Evolutionary conservation across 2,888 invertebrate genomes (phyloP), one percentile per base, ranked within the genome.

Genomic region (Trissoscelio sp.): DNA sequence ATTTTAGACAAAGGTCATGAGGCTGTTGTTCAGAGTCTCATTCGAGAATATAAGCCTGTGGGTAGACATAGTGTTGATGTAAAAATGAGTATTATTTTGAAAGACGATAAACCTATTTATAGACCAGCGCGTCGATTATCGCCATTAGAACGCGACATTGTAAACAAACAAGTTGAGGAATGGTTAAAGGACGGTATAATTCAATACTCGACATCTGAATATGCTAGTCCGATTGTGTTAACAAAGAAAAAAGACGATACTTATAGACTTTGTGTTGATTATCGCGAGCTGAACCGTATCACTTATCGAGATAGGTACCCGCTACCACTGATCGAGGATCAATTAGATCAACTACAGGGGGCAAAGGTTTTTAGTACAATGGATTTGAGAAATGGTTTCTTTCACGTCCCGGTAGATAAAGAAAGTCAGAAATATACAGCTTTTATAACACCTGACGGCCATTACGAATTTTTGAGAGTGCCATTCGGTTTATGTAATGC

Each of bases 211-310:
- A 34, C 34, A 9, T 34, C 34, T 11, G 34, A 34, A 75, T 75
- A 62, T 14, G 58, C 72, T 1, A 77, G 77, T 42, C 70, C 55
- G 0, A 51, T 78, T 1, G 67, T 81, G 0, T 20, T 81, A 1
- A 42, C 64, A 11, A 81, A 67, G 6, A 81, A 78, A 3, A 81
- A 78, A 16, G 66, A 77, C 6, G 77, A 73, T 3, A 37, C 64
- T 6, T 11, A 34, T 11, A 4, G 34, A 9, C 34, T 34, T 11
- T 34, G 34, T 11, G 11, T 34, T 2, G 34, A 34, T 9, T 34
- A 34, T 34, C 5, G 34, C 9, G 34, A 34, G 11, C 9, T 34
- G 34, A 34, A 34, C 9, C 5, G 34, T 9, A 11, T 34, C 34
- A 11, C 9, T 11, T 34, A 34, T 11, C 34, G 34, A 6, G 34